Evolutionary conservation across 37 sponge, comb jelly and placozoan species (phyloP), one percentile per base, ranked within the genome.

Genomic region (Cladorhizidae sp.): DNA sequence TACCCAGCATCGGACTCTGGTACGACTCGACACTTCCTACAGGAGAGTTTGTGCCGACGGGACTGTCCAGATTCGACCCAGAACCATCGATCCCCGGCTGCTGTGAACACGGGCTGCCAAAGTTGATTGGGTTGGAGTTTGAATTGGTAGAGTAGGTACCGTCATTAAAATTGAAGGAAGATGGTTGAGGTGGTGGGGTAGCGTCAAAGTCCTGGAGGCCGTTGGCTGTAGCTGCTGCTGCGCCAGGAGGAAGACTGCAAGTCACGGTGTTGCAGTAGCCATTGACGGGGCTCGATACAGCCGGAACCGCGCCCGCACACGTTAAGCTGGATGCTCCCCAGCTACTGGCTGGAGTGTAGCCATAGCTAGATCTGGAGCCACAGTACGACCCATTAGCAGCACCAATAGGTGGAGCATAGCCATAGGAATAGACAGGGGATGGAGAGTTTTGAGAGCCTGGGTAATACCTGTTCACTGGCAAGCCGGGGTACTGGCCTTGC

Each of bases 1-100:
- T 78, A 0, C 82, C 82, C 1, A 78, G 78, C 52, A 82, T 83
- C 12, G 73, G 72, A 22, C 68, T 74, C n/a, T 74, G 57, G 70
- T 75, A 80, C 0, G 88, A 87, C 29, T 87, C 88, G 0, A 88
- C 73, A 56, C 88, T 88, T 22, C 74, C 88, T 3, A 83, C 83
- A 0, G 88, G 88, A 26, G 88, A 88, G 22, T 68, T 72, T 15
- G 83, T 78, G 22, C 63, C 45, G 11, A 72, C 52, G 3, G 87
- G 87, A 56, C 87, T 86, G 55, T 80, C 87, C 40, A 82, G 51
- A 0, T 69, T 61, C 21, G 75, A 26, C 26, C 57, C 32, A 39
- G 62, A 76, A 22, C 74, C 54, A 17, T 51, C 74, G 26, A 61
- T 58, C 7, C 33, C 52, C 31, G 50, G 50, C 38, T 58, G 77